Evolutionary conservation across 2,113 vertebrate species (phyloP).

Genomic region (Sula dactylatra): DNA sequence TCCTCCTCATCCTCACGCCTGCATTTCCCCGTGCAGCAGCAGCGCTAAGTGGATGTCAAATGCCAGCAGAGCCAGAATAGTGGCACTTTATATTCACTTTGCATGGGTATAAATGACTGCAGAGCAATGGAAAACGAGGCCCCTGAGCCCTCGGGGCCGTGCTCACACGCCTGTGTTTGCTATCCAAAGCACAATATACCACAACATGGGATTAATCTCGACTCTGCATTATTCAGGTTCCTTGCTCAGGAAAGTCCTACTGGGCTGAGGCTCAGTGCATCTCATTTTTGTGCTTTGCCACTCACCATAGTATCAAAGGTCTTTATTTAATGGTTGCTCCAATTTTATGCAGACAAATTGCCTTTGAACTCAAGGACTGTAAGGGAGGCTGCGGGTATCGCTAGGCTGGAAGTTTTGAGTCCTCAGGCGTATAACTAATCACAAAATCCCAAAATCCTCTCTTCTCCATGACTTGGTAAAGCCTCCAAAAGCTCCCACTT

Average conservation of each 20-base stretch:
- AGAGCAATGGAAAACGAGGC: not conserved
- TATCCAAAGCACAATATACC: not conserved
- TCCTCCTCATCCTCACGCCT: not conserved
- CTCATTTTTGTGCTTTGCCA: not conserved
- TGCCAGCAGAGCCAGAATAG: not conserved
- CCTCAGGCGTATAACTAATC: not conserved
- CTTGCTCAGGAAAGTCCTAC: not conserved
- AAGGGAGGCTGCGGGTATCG: not conserved
- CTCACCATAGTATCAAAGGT: not conserved
- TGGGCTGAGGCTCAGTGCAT: not conserved
- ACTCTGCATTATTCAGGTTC: not conserved
- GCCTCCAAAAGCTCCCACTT: not conserved
- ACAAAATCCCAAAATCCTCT: not conserved
- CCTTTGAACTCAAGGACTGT: not conserved
- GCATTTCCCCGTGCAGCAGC: not conserved
- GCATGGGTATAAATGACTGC: not conserved
- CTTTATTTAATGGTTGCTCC: not conserved
- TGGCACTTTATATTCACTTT: not conserved
- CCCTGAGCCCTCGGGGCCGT: not conserved
- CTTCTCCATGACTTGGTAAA: not conserved
- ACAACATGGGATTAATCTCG: not conserved
- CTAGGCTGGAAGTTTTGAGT: not conserved
- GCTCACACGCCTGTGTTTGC: not conserved
- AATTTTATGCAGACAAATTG: not conserved
- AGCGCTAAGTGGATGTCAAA: not conserved